Conservation (phyloP, 2,888 invertebrate species). For the Anoplius nigerrimus region DNA sequence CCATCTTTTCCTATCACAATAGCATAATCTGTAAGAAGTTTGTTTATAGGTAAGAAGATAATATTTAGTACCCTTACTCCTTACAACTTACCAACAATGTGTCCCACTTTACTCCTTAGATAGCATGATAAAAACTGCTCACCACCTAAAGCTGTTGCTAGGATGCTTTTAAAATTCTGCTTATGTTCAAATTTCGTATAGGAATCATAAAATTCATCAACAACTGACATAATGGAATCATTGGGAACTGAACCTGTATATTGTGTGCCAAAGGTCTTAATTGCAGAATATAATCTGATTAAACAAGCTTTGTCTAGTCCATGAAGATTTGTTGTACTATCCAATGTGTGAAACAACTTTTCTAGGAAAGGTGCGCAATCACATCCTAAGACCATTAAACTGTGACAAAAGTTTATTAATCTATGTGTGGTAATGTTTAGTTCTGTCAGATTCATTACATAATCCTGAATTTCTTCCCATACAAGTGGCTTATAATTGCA, state of each 20-base stretch:
- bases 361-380: slow-evolving; percentile 78
- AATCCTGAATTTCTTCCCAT: slow-evolving; percentile 77
- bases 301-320: neutral
- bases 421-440: slow-evolving; percentile 59
- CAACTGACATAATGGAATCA: too few relatives aligned
- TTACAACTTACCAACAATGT: slow-evolving; percentile 76
- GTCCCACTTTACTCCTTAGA: slow-evolving; percentile 77
- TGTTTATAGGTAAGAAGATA: slow-evolving; percentile 6
- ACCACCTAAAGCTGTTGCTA: slow-evolving; percentile 79
- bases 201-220: neutral
- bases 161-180: slow-evolving; percentile 74
- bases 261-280: slow-evolving; percentile 75
- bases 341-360: slow-evolving; percentile 74
- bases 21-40: slow-evolving; percentile 76
- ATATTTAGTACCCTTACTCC: neutral
- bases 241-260: slow-evolving; percentile 61
- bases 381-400: slow-evolving; percentile 79
- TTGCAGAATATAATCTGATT: slow-evolving; percentile 76
- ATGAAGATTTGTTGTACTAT: neutral
- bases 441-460: slow-evolving; percentile 72
- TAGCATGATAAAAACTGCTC: slow-evolving; percentile 77
- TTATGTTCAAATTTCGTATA: slow-evolving; percentile 63
- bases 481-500: slow-evolving; percentile 79
- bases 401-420: slow-evolving; percentile 76
- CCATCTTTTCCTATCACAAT: slow-evolving; percentile 77